A percentile compares a stretch with the other conserved stretches of the same genome.
Conservation (phyloP, 2,888 invertebrate genomes). For the Campoplex nolae region DNA sequence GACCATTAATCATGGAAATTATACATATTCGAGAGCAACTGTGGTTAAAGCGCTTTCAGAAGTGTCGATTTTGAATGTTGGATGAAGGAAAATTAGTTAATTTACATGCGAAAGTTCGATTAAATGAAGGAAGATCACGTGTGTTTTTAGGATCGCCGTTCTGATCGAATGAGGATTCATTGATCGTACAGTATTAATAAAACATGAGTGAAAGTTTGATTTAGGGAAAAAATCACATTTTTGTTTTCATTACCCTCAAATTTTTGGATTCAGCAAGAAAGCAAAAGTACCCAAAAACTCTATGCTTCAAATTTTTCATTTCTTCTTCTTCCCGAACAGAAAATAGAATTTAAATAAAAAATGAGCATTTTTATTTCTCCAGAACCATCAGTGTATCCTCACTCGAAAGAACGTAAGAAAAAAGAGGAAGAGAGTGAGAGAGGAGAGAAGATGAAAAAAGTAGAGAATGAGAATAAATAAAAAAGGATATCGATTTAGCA, state of each 20-base stretch:
- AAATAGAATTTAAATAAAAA: neutral
- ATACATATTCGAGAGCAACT: neutral
- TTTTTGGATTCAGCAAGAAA: neutral
- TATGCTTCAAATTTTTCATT: too few species aligned
- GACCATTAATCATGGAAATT: constrained; percentile 30
- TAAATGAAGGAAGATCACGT: constrained; percentile 15
- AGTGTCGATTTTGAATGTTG: constrained; percentile 12
- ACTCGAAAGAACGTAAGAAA: neutral
- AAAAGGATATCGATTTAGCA: constrained; percentile 67
- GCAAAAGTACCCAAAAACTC: neutral
- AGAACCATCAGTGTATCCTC: neutral
- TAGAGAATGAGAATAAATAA: constrained; percentile 38
- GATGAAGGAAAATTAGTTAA: constrained; percentile 20
- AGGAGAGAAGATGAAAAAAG: neutral
- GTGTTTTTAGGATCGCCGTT: constrained; percentile 34
- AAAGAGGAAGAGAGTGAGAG: neutral
- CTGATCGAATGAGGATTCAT: neutral
- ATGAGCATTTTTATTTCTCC: neutral
- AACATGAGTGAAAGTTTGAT: neutral
- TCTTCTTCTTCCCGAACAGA: neutral
- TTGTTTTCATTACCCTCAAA: neutral
- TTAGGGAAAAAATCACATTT: too few species aligned
- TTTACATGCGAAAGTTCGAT: constrained; percentile 22
- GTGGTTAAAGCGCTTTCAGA: constrained; percentile 41
- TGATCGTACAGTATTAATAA: neutral